Percentiles rank a stretch among this genome's conserved stretches.
phyloP scores from a whole-genome alignment of 2,113 vertebrate genomes.

The Panurus biarmicus region DNA sequence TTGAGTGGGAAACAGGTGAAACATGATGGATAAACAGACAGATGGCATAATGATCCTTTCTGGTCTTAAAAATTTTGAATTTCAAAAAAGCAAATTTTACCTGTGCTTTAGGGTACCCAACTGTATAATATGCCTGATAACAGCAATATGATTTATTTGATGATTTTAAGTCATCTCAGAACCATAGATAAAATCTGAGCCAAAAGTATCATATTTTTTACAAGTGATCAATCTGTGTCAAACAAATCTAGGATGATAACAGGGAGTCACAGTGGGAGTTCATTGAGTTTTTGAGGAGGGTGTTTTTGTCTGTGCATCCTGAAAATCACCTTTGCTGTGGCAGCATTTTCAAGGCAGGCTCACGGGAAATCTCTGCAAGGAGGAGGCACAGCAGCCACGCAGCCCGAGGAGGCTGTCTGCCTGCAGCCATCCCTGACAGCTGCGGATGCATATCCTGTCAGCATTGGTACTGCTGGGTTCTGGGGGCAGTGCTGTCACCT shows the following conservation, averaged over 20 bases:
- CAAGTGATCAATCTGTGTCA: not conserved
- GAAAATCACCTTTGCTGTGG: not conserved
- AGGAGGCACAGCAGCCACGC: rapidly evolving
- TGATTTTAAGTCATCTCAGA: not conserved
- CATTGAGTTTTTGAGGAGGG: not conserved
- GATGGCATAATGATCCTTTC: not conserved
- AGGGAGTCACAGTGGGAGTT: not conserved
- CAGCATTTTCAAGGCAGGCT: not conserved
- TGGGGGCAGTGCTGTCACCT: not conserved
- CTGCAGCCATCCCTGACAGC: not conserved
- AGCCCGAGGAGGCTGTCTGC: not conserved
- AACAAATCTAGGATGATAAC: not conserved
- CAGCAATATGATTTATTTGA: not conserved
- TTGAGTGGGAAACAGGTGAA: not conserved
- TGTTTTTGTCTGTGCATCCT: not conserved
- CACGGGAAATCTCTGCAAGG: not conserved
- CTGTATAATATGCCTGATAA: not conserved
- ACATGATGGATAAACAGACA: not conserved
- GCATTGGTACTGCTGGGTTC: rapidly evolving
- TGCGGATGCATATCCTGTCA: not conserved
- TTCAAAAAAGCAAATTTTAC: not conserved
- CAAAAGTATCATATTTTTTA: not conserved
- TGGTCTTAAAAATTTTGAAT: not conserved
- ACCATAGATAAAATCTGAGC: not conserved
- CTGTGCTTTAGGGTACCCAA: not conserved